phyloP scores from a whole-genome alignment of 2,888 invertebrate species.

The Drosophila meridiana region DNA sequence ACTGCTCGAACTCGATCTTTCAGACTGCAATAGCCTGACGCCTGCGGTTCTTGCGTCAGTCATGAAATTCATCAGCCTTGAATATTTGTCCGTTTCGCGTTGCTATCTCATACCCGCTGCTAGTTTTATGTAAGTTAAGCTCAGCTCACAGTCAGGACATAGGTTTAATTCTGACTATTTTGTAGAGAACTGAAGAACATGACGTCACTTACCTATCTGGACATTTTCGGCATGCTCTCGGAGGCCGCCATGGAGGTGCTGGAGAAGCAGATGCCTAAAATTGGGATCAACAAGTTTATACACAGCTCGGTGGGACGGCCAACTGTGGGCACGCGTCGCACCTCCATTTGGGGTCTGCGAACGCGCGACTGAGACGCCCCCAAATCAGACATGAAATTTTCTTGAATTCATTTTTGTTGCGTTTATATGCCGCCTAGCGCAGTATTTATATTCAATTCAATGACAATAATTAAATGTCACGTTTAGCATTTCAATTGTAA shows the following conservation, averaged over 20 bases:
- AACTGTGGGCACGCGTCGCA: slow-evolving; percentile 93
- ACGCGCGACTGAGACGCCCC: slow-evolving; percentile 89
- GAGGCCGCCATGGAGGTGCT: slow-evolving; percentile 86
- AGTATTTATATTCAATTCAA: slow-evolving; percentile 53
- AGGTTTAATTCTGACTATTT: neutral
- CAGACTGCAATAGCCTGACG: slow-evolving; percentile 92
- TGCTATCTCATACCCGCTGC: slow-evolving; percentile 91
- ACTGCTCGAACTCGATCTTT: slow-evolving; percentile 93
- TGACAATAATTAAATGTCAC: slow-evolving; percentile 65
- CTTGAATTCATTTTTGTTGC: slow-evolving; percentile 23
- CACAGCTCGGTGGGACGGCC: slow-evolving; percentile 95
- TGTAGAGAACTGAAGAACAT: slow-evolving; percentile 87
- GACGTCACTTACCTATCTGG: slow-evolving; percentile 89
- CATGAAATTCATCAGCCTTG: slow-evolving; percentile 87
- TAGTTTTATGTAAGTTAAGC: slow-evolving; percentile 88
- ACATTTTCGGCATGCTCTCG: slow-evolving; percentile 93
- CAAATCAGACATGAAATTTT: slow-evolving; percentile 15
- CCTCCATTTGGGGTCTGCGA: slow-evolving; percentile 95
- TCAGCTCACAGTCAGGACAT: neutral
- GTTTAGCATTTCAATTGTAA: slow-evolving; percentile 20
- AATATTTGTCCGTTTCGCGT: slow-evolving; percentile 92
- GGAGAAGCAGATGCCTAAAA: slow-evolving; percentile 86
- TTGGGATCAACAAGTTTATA: slow-evolving; percentile 90
- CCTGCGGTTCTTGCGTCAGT: slow-evolving; percentile 87
- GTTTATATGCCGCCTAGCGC: slow-evolving; percentile 43